Conservation (phyloP, 2,797 vertebrate genomes). For the Odontamblyopus rebecca region DNA sequence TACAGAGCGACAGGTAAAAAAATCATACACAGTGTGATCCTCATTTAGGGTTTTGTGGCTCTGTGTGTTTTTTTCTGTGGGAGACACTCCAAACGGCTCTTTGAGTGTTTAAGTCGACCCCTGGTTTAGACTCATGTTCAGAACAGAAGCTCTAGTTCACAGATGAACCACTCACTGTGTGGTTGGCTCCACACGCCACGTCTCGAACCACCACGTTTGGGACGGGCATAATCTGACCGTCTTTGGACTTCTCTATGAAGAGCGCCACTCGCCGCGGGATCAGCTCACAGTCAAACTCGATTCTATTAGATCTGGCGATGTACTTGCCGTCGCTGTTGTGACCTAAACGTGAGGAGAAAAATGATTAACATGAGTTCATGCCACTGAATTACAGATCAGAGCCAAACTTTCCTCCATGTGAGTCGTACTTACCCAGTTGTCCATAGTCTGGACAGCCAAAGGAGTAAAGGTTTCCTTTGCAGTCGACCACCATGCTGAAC, state of each 20-base stretch:
- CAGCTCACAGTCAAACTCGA: constrained; percentile 95
- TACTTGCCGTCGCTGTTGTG: constrained; percentile 98
- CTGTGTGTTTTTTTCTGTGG: too few species aligned
- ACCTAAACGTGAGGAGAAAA: constrained; percentile 65
- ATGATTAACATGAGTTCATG: background rate
- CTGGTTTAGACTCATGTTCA: too few species aligned
- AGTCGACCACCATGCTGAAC: constrained; percentile 98
- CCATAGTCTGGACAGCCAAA: constrained; percentile 96
- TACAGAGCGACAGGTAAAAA: too few species aligned
- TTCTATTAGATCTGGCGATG: constrained; percentile 93
- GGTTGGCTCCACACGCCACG: constrained; percentile 90
- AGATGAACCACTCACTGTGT: constrained; percentile 80
- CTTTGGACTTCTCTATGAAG: constrained; percentile 97
- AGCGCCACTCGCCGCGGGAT: constrained; percentile 90
- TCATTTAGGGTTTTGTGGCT: too few species aligned
- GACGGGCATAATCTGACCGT: constrained; percentile 91
- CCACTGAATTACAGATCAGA: too few species aligned
- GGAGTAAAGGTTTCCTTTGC: constrained; percentile 96
- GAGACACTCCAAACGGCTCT: too few species aligned
- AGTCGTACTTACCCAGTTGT: constrained; percentile 84
- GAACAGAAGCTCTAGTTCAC: background rate
- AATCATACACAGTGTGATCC: too few species aligned
- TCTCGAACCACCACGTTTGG: constrained; percentile 94
- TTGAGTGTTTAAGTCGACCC: too few species aligned
- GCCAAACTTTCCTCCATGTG: too few species aligned